A percentile compares a stretch with the other conserved stretches of the same genome.
Evolutionary conservation across 2,888 invertebrate species (phyloP).

Genomic region (Vandiemenella viatica): DNA sequence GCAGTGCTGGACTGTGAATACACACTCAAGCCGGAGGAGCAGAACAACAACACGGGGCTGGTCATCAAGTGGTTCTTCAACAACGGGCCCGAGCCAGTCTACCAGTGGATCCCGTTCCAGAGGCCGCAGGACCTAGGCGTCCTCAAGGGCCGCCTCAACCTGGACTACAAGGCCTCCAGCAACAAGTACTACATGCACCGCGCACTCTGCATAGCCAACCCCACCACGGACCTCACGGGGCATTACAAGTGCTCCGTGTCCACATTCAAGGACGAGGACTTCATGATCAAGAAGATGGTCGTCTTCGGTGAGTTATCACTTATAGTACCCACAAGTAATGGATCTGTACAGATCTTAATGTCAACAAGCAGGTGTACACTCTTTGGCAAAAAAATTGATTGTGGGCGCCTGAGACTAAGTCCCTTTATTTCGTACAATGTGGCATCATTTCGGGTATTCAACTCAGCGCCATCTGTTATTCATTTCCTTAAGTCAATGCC

Average conservation of each 20-base stretch:
- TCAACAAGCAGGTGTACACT: too few species aligned
- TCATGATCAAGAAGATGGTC: slow-evolving; percentile 44
- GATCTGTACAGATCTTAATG: too few species aligned
- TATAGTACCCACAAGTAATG: too few species aligned
- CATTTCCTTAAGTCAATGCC: too few species aligned
- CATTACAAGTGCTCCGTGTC: slow-evolving; percentile 60
- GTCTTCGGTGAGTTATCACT: slow-evolving; percentile 56
- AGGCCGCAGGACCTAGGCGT: slow-evolving; percentile 49
- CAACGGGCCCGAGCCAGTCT: slow-evolving; percentile 49
- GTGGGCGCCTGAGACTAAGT: too few species aligned
- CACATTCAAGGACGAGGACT: slow-evolving; percentile 50
- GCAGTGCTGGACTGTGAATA: slow-evolving; percentile 60
- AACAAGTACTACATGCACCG: slow-evolving; percentile 53
- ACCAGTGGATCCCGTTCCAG: slow-evolving; percentile 64
- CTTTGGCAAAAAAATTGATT: too few species aligned
- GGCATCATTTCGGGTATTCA: too few species aligned
- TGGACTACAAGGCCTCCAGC: slow-evolving; percentile 45
- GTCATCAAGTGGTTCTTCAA: slow-evolving; percentile 64
- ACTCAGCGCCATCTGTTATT: too few species aligned
- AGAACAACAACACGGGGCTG: slow-evolving; percentile 37
- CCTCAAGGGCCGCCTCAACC: slow-evolving; percentile 41
- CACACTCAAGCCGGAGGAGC: slow-evolving; percentile 39
- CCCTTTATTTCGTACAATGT: too few species aligned
- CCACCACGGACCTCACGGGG: slow-evolving; percentile 53
- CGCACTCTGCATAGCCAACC: slow-evolving; percentile 50